Percentiles rank a stretch among this genome's conserved stretches.
Evolutionary conservation across 2,888 invertebrate genomes (phyloP).

Genomic region (Galeopsomyia nigrocyanea): DNA sequence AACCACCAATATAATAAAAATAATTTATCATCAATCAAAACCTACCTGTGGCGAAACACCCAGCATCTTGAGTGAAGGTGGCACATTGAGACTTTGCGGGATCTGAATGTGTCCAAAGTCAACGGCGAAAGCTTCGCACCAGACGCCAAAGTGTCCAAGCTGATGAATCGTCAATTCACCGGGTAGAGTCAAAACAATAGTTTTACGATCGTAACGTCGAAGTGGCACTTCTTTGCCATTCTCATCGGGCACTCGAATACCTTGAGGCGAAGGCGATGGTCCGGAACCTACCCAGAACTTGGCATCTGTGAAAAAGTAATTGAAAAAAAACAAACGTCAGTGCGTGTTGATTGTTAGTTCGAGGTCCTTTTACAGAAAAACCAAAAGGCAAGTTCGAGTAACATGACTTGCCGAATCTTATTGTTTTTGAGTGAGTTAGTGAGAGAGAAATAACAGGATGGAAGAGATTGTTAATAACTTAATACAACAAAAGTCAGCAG

Average conservation of each 20-base stretch:
- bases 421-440: no score
- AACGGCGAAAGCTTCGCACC: slow-evolving; percentile 94
- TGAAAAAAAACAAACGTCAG: slow-evolving; percentile 3
- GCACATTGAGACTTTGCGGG: slow-evolving; percentile 82
- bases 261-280: slow-evolving; percentile 83
- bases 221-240: slow-evolving; percentile 88
- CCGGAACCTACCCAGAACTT: slow-evolving; percentile 95
- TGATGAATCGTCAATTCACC: slow-evolving; percentile 92
- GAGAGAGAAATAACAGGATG: background rate
- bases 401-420: no score
- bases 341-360: background rate
- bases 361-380: no score
- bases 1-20: no score
- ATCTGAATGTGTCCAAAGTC: slow-evolving; percentile 91
- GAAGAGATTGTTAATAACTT: no score
- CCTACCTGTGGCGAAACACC: slow-evolving; percentile 95
- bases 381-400: no score
- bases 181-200: slow-evolving; percentile 90
- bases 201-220: slow-evolving; percentile 86
- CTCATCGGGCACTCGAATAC: slow-evolving; percentile 90
- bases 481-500: no score
- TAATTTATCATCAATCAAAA: background rate
- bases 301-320: slow-evolving; percentile 77
- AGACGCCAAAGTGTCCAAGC: slow-evolving; percentile 92
- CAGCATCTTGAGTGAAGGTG: slow-evolving; percentile 92